phyloP scores from a whole-genome alignment of 2,888 invertebrate genomes.

The Ochlodes sylvanus region DNA sequence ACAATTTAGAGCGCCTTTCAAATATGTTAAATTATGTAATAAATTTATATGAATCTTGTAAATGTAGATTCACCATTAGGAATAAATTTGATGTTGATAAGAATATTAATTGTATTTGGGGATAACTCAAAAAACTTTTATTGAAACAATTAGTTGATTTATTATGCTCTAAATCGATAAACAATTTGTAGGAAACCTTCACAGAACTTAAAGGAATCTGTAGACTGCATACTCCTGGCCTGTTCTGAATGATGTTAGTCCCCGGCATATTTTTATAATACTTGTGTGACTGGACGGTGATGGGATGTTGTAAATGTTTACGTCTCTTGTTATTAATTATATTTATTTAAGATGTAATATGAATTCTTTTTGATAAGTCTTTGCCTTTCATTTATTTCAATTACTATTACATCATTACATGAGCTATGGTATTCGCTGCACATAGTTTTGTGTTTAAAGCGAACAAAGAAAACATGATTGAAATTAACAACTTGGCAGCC shows the following conservation, averaged over 20 bases:
- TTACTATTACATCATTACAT: too few species aligned
- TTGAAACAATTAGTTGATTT: neutral
- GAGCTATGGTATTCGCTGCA: too few species aligned
- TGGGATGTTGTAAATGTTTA: constrained; percentile 74
- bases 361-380: constrained; percentile 60
- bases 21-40: constrained; percentile 5
- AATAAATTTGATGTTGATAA: constrained; percentile 12
- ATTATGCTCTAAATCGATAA: too few species aligned
- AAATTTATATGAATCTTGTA: constrained; percentile 19
- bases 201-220: neutral
- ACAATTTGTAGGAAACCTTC: too few species aligned
- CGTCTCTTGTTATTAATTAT: constrained; percentile 66
- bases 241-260: constrained; percentile 37
- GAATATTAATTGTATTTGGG: constrained; percentile 11
- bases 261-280: constrained; percentile 43
- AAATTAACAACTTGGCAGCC: too few species aligned
- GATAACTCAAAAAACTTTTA: constrained; percentile 3
- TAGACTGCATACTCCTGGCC: constrained; percentile 15
- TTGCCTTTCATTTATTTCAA: constrained; percentile 38
- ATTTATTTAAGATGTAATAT: constrained; percentile 78
- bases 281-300: constrained; percentile 54
- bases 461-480: too few species aligned
- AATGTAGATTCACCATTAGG: constrained; percentile 6
- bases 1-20: constrained; percentile 22
- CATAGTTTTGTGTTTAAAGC: too few species aligned